Conservation (phyloP, 30 jellyfish, hydroid and myxozoan species). For the Aurelia aurita complex sp. Pacific region DNA sequence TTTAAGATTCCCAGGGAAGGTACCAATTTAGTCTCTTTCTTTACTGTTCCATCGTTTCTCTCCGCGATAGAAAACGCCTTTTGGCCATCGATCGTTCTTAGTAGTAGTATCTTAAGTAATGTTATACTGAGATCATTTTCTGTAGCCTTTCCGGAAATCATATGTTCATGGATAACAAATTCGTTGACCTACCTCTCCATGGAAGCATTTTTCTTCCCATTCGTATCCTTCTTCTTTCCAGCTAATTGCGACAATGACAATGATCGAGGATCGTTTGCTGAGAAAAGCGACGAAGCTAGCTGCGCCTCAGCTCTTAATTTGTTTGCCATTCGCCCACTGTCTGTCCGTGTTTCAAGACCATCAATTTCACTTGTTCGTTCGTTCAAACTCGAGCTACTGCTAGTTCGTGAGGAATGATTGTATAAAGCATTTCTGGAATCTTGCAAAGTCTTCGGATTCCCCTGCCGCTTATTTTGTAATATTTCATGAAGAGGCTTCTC, state of each 20-base stretch:
- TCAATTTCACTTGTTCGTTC: neutral
- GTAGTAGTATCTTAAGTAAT: too few species aligned
- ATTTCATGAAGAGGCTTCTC: constrained; percentile 64
- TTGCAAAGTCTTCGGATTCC: neutral
- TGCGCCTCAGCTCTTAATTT: constrained; percentile 67
- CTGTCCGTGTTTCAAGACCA: neutral
- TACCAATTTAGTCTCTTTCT: too few species aligned
- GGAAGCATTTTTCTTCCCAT: neutral
- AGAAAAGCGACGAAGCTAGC: constrained; percentile 51
- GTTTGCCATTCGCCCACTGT: constrained; percentile 55
- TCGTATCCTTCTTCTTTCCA: neutral
- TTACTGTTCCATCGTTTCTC: too few species aligned
- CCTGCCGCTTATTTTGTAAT: constrained; percentile 5
- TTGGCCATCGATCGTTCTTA: too few species aligned
- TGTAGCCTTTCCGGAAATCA: too few species aligned
- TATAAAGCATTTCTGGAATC: neutral
- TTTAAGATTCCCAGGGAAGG: too few species aligned
- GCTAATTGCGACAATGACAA: constrained; percentile 4
- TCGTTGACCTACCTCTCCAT: constrained; percentile 6
- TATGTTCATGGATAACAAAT: too few species aligned
- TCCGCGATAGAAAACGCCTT: too few species aligned
- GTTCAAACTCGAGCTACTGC: neutral
- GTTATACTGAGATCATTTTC: too few species aligned
- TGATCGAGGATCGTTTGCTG: constrained; percentile 25
- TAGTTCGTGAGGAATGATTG: too few species aligned